A percentile compares a stretch with the other conserved stretches of the same genome.
phyloP scores from a whole-genome alignment of 2,797 vertebrate genomes.

The Enteromius argenteus region DNA sequence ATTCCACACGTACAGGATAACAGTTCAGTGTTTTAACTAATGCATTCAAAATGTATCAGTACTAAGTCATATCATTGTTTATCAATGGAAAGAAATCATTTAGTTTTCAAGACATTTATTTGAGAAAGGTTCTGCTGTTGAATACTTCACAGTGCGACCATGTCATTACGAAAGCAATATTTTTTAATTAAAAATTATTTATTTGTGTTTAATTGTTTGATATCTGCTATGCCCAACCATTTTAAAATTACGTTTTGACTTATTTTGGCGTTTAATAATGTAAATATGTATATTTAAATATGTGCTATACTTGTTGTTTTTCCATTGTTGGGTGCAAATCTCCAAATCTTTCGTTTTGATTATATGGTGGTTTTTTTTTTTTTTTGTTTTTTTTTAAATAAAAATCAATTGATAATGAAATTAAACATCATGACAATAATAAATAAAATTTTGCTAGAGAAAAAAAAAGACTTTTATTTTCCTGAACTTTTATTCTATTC shows the following conservation, averaged over 20 bases:
- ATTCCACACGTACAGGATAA: too few relatives aligned
- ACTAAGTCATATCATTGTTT: too few relatives aligned
- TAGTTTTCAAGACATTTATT: neutral
- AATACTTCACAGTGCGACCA: neutral
- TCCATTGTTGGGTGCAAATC: neutral
- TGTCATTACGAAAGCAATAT: neutral
- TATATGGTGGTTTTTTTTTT: too few relatives aligned
- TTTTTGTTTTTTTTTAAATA: neutral
- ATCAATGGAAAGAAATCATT: neutral
- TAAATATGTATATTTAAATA: neutral
- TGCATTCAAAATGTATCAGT: too few relatives aligned
- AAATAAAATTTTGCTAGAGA: too few relatives aligned
- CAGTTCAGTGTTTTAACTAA: too few relatives aligned
- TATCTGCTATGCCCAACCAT: neutral
- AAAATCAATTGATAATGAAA: neutral
- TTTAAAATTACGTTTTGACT: neutral
- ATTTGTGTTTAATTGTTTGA: neutral
- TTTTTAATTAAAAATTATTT: neutral
- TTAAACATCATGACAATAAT: neutral
- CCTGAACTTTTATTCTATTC: neutral
- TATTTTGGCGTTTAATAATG: neutral
- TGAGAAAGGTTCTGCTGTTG: neutral
- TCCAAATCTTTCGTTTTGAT: neutral
- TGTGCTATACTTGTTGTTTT: neutral
- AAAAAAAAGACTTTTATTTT: slow-evolving; percentile 1